These are phyloP conservation scores for Metopolophium dirhodum DNA, from an alignment of 1,140 invertebrate species.

Conservation along the genomic window DNA sequence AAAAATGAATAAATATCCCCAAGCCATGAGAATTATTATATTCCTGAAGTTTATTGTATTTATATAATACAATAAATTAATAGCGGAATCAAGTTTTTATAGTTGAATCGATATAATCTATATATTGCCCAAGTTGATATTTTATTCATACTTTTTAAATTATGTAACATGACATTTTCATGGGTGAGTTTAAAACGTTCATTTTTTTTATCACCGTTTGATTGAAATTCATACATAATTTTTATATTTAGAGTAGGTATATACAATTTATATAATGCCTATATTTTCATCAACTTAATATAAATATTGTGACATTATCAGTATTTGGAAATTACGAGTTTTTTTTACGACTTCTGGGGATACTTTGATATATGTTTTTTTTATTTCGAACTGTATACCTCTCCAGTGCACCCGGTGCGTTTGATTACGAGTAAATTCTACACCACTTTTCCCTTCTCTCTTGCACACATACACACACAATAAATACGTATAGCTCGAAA, in stretches of 20 bases:
- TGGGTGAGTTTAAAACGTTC: background rate
- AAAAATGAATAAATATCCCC: background rate
- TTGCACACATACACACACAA: background rate
- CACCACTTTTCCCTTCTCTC: background rate
- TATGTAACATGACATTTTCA: background rate
- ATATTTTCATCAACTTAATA: conserved; percentile 9
- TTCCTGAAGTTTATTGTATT: background rate
- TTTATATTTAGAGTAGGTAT: background rate
- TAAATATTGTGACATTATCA: conserved; percentile 28
- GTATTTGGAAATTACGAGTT: conserved; percentile 34
- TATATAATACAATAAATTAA: background rate
- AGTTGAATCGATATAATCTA: background rate
- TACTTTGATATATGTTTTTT: conserved; percentile 44
- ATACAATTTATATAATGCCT: background rate
- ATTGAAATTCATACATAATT: background rate
- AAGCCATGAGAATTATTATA: background rate
- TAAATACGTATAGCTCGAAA: conserved; percentile 45
- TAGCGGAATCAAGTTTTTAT: background rate
- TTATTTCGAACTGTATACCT: conserved; percentile 18
- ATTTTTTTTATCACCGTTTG: background rate
- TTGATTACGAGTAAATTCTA: conserved; percentile 48
- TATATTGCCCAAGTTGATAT: background rate
- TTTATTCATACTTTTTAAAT: background rate
- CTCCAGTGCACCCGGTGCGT: conserved; percentile 45
- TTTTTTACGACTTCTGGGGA: background rate